Conservation (phyloP, 2,797 vertebrate genomes). For the Prionace glauca region DNA sequence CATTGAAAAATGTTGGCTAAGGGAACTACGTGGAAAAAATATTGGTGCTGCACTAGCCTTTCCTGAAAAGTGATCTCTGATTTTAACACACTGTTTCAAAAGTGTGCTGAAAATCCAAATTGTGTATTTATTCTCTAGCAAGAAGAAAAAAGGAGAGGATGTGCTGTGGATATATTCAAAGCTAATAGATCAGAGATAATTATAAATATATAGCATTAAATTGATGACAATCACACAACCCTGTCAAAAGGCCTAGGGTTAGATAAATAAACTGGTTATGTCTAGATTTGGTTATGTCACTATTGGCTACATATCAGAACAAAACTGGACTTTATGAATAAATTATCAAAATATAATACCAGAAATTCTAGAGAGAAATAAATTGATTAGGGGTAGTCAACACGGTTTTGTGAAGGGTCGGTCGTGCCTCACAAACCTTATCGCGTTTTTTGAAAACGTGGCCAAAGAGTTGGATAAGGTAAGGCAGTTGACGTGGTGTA, state of each 20-base stretch:
- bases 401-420: no score
- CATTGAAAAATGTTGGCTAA: not conserved
- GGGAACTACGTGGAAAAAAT: not conserved
- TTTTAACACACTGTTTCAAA: not conserved
- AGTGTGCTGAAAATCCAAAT: not conserved
- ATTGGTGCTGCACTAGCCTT: not conserved
- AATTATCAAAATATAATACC: not conserved
- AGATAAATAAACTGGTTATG: not conserved
- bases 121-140: not conserved
- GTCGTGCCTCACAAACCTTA: no score
- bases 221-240: not conserved
- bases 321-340: not conserved
- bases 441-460: no score
- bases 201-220: not conserved
- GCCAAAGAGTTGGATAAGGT: no score
- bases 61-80: not conserved
- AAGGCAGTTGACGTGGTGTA: no score
- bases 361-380: not conserved
- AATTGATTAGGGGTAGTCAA: no score
- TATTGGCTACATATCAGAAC: not conserved
- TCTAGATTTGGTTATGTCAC: not conserved
- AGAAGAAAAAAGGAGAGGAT: not conserved
- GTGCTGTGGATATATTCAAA: not conserved
- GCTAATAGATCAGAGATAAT: not conserved
- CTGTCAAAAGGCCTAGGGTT: not conserved